phyloP scores from a whole-genome alignment of 2,113 vertebrate genomes.

The Mohoua ochrocephala region DNA sequence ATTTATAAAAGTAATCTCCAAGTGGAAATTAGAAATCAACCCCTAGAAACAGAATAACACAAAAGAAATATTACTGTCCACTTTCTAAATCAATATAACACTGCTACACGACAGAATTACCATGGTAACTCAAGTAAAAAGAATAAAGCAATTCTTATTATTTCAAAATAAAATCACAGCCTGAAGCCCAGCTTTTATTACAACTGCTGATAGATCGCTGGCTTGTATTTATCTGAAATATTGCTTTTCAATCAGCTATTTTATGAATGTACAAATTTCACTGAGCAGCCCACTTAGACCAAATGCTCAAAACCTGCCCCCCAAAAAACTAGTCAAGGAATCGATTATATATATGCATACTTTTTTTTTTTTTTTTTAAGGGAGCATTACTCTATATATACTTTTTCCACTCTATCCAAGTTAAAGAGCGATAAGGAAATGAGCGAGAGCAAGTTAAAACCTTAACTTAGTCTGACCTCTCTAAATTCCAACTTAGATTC shows the following conservation, averaged over 20 bases:
- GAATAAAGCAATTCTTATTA: slow-evolving; percentile 98
- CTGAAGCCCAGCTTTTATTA: slow-evolving; percentile 98
- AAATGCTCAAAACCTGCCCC: slow-evolving; percentile 73
- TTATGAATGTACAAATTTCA: slow-evolving; percentile 92
- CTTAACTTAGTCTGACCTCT: not conserved
- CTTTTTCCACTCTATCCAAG: not conserved
- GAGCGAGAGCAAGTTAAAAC: not conserved
- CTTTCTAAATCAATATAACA: slow-evolving; percentile 99
- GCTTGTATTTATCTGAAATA: slow-evolving; percentile 95
- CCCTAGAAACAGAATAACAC: slow-evolving; percentile 96
- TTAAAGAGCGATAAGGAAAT: not conserved
- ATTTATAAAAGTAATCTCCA: slow-evolving; percentile 99
- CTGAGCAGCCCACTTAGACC: slow-evolving; percentile 85
- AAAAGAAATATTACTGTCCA: slow-evolving; percentile 99
- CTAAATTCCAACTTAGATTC: slow-evolving; percentile 8
- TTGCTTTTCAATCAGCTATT: slow-evolving; percentile 94
- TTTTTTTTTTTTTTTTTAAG: not conserved
- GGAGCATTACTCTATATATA: not conserved
- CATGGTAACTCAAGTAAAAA: slow-evolving; percentile 98
- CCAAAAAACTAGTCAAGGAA: slow-evolving; percentile 78
- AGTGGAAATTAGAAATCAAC: slow-evolving; percentile 99
- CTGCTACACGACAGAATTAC: slow-evolving; percentile 96
- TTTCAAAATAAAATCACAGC: slow-evolving; percentile 99
- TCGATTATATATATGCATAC: slow-evolving; percentile 54
- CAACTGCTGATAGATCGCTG: slow-evolving; percentile 90